Conservation (phyloP, 1,140 invertebrate species). For the Temnothorax longispinosus region DNA sequence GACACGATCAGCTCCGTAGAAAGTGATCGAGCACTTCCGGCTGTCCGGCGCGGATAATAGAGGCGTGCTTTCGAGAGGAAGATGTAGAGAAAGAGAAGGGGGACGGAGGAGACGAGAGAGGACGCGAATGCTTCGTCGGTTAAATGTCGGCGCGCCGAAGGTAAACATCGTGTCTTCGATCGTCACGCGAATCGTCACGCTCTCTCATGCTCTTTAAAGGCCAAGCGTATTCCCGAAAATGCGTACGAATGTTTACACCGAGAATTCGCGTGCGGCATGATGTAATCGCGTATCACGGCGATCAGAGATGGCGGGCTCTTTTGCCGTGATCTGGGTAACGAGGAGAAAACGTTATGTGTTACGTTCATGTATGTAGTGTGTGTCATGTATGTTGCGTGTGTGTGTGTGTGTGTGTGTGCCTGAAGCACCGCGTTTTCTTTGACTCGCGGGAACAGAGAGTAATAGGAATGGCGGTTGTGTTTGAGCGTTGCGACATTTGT, state of each 20-base stretch:
- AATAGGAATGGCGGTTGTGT: constrained; percentile 9
- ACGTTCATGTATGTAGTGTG: neutral
- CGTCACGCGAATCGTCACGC: neutral
- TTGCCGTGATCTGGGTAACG: constrained; percentile 1
- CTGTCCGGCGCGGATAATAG: constrained; percentile 14
- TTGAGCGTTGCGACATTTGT: constrained; percentile 38
- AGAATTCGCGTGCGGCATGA: constrained; percentile 7
- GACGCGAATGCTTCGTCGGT: neutral
- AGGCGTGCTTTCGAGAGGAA: neutral
- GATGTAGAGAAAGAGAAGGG: neutral
- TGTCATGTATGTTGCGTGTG: neutral
- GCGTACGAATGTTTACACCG: neutral
- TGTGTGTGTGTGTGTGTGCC: neutral
- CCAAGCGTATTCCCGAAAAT: neutral
- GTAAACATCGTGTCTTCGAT: neutral
- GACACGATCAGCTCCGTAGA: constrained; percentile 61
- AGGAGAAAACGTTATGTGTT: constrained; percentile 1
- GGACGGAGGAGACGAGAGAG: neutral
- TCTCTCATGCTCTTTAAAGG: constrained; percentile 12
- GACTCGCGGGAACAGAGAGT: constrained; percentile 11
- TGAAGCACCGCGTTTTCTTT: constrained; percentile 40
- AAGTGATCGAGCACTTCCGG: constrained; percentile 68
- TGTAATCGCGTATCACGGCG: neutral
- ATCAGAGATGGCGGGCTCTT: neutral
- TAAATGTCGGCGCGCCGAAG: neutral